These are phyloP conservation scores for Drosophila elegans DNA, from an alignment of 1,140 invertebrate species.

Conservation along the genomic window DNA sequence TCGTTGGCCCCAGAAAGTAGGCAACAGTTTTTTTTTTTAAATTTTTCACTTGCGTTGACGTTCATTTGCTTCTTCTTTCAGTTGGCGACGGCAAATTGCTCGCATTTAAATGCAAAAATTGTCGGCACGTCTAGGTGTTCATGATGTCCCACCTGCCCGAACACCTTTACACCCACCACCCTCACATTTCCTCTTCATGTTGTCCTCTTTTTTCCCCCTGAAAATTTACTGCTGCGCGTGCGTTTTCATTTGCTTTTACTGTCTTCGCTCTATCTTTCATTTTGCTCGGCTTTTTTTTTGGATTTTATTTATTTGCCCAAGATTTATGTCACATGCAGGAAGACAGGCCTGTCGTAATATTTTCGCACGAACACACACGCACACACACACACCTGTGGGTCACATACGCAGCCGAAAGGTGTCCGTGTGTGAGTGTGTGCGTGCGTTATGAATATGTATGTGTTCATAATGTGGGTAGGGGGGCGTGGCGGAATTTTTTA, in stretches of 20 bases:
- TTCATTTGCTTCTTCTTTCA: constrained; percentile 33
- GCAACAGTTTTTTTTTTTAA: constrained; percentile 65
- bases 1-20: constrained; percentile 54
- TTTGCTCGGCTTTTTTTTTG: constrained; percentile 38
- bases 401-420: constrained; percentile 21
- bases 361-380: constrained; percentile 41
- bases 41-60: constrained; percentile 11
- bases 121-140: constrained; percentile 78
- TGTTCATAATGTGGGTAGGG: constrained; percentile 62
- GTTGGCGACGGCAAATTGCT: constrained; percentile 63
- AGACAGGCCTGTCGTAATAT: constrained; percentile 54
- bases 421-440: constrained; percentile 34
- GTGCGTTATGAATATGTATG: constrained; percentile 78
- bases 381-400: constrained; percentile 17
- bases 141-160: constrained; percentile 54
- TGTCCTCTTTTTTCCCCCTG: neutral
- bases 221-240: constrained; percentile 71
- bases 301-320: constrained; percentile 73
- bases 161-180: constrained; percentile 5
- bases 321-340: constrained; percentile 76
- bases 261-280: constrained; percentile 59
- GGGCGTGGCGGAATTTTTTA: constrained; percentile 57
- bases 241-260: constrained; percentile 70
- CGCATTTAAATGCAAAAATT: constrained; percentile 81
- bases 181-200: neutral